Percentiles rank a stretch among this genome's conserved stretches.
Evolutionary conservation across 2,797 vertebrate species (phyloP).

Genomic region (Simalia tracyae): DNA sequence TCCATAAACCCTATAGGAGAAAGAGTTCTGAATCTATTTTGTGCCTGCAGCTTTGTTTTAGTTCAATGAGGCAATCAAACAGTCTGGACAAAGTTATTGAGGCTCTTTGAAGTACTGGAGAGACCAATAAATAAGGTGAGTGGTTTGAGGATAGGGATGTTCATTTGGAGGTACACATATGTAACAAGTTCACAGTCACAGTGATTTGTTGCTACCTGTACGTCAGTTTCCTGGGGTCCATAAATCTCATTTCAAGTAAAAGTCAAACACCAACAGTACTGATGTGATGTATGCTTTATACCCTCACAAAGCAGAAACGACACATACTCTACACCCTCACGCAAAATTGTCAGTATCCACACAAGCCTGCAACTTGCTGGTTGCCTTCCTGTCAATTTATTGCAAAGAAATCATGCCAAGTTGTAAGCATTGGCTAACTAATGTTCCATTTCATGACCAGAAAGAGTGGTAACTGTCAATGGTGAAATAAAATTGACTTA

Average conservation of each 20-base stretch:
- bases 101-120: constrained; percentile 90
- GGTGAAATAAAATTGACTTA: constrained; percentile 88
- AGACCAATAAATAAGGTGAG: constrained; percentile 93
- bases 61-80: constrained; percentile 88
- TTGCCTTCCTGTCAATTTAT: constrained; percentile 46
- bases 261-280: constrained; percentile 72
- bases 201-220: constrained; percentile 89
- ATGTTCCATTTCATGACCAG: constrained; percentile 80
- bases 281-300: constrained; percentile 71
- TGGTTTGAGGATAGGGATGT: constrained; percentile 84
- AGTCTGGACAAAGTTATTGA: constrained; percentile 89
- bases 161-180: constrained; percentile 75
- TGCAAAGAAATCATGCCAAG: constrained; percentile 69
- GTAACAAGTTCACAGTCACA: constrained; percentile 83
- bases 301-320: constrained; percentile 45
- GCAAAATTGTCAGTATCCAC: constrained; percentile 53
- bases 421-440: constrained; percentile 79
- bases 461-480: constrained; percentile 83
- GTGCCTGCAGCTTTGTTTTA: constrained; percentile 80
- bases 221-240: constrained; percentile 82
- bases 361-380: constrained; percentile 56
- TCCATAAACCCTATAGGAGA: constrained; percentile 62
- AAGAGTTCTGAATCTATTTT: constrained; percentile 51
- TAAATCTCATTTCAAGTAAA: constrained; percentile 85
- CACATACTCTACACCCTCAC: not conserved